Base-by-base conservation (phyloP, 30 jellyfish, hydroid and myxozoan genomes). In the Pseudorhiza aurosa region DNA sequence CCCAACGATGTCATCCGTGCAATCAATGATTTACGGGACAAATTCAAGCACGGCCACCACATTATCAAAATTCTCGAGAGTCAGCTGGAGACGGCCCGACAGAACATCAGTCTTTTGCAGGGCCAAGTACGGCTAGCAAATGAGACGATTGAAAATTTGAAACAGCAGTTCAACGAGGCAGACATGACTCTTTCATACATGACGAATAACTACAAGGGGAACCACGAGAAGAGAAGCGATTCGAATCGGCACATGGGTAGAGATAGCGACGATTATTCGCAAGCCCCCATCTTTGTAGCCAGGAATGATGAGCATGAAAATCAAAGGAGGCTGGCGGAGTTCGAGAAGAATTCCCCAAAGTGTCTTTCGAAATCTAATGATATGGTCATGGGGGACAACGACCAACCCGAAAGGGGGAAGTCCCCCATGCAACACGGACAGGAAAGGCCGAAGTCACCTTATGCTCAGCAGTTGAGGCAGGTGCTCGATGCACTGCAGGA, bases 1-100 rank as follows among this genome's bases (percentile, higher is more conserved):
- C 73, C 95, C 9, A 46, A 58, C 39, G 95, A 84, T 50, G 65
- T 84, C 32, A 58, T 29, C 17, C 71, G 95, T 60, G 71, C 85
- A 4, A 29, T 84, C 14, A 40, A 49, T 21, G 95, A 84, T 39
- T 40, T 91, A 72, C 75, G 82, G 46, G 98, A 92, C 68, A 93
- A 91, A 22, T 73, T 92, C 37, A 92, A 92, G 45, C 98, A 92
- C 65, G 98, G 98, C 14, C 87, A 92, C 46, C 95, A 92, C 49
- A 71, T 92, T 37, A 87, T 84, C 55, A 85, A 79, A 56, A 92
- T 92, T 24, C 69, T 92, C n/a, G 98, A 92, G 53, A 79, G 90
- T 70, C 98, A 92, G 72, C 87, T 92, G 40, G 95, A 85, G 58
- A 87, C 98, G 18, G 98, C 98, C 40, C 86, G 89, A 47, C 96